Conservation (phyloP, 2,888 invertebrate species). For the Drosophila pseudotakahashii region DNA sequence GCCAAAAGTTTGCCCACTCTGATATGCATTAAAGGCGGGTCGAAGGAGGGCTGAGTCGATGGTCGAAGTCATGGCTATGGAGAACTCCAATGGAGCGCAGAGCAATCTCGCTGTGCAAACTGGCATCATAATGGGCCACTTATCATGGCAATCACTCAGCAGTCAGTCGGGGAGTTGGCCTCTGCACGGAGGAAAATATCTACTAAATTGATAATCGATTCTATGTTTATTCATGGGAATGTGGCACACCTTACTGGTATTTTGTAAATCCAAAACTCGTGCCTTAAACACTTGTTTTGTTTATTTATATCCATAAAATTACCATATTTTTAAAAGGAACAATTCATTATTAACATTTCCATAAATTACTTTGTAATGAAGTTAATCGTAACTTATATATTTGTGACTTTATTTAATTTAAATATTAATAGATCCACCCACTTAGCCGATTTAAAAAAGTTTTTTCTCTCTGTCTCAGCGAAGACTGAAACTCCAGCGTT, state of each 20-base stretch:
- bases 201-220: neutral
- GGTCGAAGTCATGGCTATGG: slow-evolving; percentile 12
- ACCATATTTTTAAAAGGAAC: too few relatives aligned
- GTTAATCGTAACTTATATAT: too few relatives aligned
- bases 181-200: slow-evolving; percentile 1
- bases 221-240: neutral
- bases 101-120: slow-evolving; percentile 79
- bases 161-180: slow-evolving; percentile 41
- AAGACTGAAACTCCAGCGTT: slow-evolving; percentile 35
- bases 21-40: slow-evolving; percentile 73
- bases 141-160: slow-evolving; percentile 80
- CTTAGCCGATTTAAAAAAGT: neutral
- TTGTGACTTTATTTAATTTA: too few relatives aligned
- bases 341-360: too few relatives aligned
- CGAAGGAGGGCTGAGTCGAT: slow-evolving; percentile 16
- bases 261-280: too few relatives aligned
- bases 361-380: too few relatives aligned
- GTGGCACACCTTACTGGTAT: too few relatives aligned
- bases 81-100: slow-evolving; percentile 70
- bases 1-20: slow-evolving; percentile 69
- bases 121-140: slow-evolving; percentile 80
- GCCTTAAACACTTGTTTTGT: too few relatives aligned
- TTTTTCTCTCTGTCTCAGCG: slow-evolving; percentile 2
- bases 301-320: too few relatives aligned
- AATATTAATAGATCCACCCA: too few relatives aligned